These are phyloP conservation scores for Matsumyia berberina DNA, from an alignment of 2,888 invertebrate genomes.

Conservation along the genomic window DNA sequence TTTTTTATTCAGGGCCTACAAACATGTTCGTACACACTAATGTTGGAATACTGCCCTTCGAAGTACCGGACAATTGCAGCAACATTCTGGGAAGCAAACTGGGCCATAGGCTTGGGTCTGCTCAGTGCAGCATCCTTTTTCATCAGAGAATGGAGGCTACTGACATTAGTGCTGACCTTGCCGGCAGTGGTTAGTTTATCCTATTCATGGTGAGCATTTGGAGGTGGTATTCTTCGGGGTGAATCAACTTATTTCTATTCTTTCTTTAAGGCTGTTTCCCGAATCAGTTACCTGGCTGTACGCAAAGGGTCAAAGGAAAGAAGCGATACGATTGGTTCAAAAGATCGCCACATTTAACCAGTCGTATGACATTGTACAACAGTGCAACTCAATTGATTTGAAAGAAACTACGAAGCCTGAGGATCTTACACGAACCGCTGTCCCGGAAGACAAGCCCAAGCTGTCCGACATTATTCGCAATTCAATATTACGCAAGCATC, in stretches of 20 bases:
- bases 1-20: constrained; percentile 85
- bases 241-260: not conserved
- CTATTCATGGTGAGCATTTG: constrained; percentile 81
- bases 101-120: constrained; percentile 84
- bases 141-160: constrained; percentile 85
- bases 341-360: constrained; percentile 81
- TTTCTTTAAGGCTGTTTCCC: constrained; percentile 82
- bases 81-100: constrained; percentile 84
- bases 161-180: constrained; percentile 85
- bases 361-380: constrained; percentile 62
- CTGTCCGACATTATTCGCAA: constrained; percentile 62
- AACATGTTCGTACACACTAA: constrained; percentile 84
- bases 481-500: constrained; percentile 74
- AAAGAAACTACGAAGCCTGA: not conserved
- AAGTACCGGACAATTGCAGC: constrained; percentile 84
- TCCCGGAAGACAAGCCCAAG: not conserved
- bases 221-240: not conserved
- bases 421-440: not conserved
- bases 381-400: constrained; percentile 61
- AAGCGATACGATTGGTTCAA: constrained; percentile 81
- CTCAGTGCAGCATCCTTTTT: constrained; percentile 84
- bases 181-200: constrained; percentile 84
- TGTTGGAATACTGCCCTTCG: constrained; percentile 85
- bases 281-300: constrained; percentile 84
- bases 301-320: constrained; percentile 80